A percentile compares a stretch with the other conserved stretches of the same genome.
These are phyloP conservation scores for Sphyrna mokarran DNA, from an alignment of 2,113 vertebrate genomes.

Conservation along the genomic window DNA sequence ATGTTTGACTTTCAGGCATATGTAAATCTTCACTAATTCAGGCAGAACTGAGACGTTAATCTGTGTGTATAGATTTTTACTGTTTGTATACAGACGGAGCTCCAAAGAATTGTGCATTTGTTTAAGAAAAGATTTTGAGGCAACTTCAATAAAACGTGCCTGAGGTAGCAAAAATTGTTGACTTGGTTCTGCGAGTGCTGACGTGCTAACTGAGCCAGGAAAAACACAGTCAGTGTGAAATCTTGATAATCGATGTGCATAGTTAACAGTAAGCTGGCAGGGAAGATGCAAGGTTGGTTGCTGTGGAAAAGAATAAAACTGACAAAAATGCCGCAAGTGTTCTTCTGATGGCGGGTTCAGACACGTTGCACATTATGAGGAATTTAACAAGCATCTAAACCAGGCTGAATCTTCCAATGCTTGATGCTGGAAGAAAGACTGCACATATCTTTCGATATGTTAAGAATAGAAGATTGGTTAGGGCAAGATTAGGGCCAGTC, in stretches of 20 bases:
- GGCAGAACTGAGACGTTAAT: background rate
- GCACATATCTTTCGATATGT: too few relatives aligned
- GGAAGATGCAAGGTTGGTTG: background rate
- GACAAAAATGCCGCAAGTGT: constrained; percentile 18
- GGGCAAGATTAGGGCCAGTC: too few relatives aligned
- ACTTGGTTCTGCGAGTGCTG: background rate
- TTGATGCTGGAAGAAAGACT: background rate
- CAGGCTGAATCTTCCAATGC: background rate
- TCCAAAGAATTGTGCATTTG: background rate
- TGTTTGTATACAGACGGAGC: background rate
- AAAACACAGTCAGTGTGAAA: background rate
- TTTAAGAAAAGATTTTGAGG: background rate
- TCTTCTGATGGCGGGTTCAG: background rate
- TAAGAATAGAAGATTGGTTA: too few relatives aligned
- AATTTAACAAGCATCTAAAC: background rate
- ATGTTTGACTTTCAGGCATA: background rate
- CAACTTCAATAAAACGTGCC: background rate
- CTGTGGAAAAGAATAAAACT: background rate
- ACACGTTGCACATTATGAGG: background rate
- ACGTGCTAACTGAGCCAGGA: background rate
- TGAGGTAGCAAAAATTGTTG: background rate
- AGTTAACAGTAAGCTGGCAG: background rate
- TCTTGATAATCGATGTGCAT: background rate
- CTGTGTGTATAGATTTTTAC: background rate
- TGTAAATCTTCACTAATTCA: background rate